Conservation (phyloP, 2,888 invertebrate genomes). For the Trisateles emortualis region DNA sequence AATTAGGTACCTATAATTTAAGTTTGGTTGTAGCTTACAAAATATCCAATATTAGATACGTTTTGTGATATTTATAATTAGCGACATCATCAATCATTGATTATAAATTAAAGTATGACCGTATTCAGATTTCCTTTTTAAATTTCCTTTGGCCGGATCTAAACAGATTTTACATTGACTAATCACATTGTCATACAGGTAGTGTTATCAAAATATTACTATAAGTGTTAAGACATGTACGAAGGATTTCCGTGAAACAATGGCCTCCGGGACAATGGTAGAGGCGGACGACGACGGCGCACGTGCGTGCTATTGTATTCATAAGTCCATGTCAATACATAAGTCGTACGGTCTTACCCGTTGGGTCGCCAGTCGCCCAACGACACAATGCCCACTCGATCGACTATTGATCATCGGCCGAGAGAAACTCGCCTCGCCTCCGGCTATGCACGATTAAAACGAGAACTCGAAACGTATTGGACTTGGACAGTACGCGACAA, state of each 20-base stretch:
- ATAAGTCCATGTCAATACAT: constrained; percentile 62
- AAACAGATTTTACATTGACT: constrained; percentile 22
- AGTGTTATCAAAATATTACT: constrained; percentile 60
- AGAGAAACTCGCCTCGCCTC: constrained; percentile 47
- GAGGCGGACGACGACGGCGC: constrained; percentile 60
- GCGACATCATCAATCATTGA: too few relatives aligned
- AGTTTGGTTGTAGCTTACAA: too few relatives aligned
- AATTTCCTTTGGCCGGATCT: constrained; percentile 1
- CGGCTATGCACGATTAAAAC: constrained; percentile 44
- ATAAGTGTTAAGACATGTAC: constrained; percentile 74
- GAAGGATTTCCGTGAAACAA: constrained; percentile 81
- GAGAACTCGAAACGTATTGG: constrained; percentile 38
- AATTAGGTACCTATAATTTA: too few relatives aligned
- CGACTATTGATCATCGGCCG: constrained; percentile 51
- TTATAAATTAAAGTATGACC: too few relatives aligned
- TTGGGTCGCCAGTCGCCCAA: constrained; percentile 20
- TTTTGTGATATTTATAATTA: background rate
- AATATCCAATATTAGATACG: too few relatives aligned
- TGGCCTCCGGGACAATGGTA: constrained; percentile 75
- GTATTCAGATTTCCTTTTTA: background rate
- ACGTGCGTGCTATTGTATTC: constrained; percentile 82
- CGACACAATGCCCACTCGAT: constrained; percentile 49
- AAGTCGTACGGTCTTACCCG: constrained; percentile 35
- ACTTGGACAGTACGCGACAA: constrained; percentile 28
- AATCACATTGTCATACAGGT: constrained; percentile 42